These are phyloP conservation scores for Chrysolina haemoptera DNA, from an alignment of 2,888 invertebrate species.

Conservation along the genomic window DNA sequence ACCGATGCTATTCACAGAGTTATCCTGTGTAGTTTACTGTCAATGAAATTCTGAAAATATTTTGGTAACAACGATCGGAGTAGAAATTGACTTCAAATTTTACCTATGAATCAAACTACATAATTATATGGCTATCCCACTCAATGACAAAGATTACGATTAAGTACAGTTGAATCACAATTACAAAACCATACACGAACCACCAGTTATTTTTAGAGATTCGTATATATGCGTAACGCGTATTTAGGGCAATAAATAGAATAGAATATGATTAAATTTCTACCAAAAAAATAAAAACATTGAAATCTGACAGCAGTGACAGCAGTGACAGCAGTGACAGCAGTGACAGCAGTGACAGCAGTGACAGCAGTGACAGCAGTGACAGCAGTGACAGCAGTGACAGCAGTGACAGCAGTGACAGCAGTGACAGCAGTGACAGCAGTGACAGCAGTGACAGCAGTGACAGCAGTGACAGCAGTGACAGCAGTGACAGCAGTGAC, in stretches of 20 bases:
- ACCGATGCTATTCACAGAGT: not conserved
- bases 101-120: not conserved
- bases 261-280: constrained; percentile 12
- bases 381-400: no score
- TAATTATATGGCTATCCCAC: constrained; percentile 5
- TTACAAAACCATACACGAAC: constrained; percentile 27
- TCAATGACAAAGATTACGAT: not conserved
- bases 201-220: constrained; percentile 34
- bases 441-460: no score
- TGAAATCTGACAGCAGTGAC: no score
- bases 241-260: constrained; percentile 8
- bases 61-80: not conserved
- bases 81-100: not conserved
- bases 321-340: no score
- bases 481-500: no score
- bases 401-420: no score
- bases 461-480: no score
- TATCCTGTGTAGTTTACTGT: not conserved
- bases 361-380: no score
- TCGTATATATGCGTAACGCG: not conserved
- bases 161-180: constrained; percentile 28
- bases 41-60: not conserved
- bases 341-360: no score
- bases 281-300: not conserved
- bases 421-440: no score